phyloP scores from a whole-genome alignment of 2,113 vertebrate species.

The Rissa tridactyla region DNA sequence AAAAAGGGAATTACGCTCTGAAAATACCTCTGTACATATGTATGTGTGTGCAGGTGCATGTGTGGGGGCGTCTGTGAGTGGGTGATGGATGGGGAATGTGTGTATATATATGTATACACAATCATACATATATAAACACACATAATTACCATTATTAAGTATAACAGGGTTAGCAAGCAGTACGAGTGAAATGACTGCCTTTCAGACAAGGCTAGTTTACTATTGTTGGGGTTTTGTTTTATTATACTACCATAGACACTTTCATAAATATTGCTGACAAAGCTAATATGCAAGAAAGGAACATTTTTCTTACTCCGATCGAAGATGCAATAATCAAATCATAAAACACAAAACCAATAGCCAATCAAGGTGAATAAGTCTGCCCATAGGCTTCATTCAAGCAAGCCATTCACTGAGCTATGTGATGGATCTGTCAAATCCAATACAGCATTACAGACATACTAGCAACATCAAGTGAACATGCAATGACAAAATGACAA shows the following conservation, averaged over 20 bases:
- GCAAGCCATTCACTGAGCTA: conserved; percentile 82
- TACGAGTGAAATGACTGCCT: conserved; percentile 7
- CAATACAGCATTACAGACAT: conserved; percentile 68
- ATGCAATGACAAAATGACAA: conserved; percentile 80
- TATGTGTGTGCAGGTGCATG: not conserved
- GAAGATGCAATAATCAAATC: conserved; percentile 70
- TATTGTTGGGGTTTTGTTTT: not conserved
- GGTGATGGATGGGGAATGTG: not conserved
- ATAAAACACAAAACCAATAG: conserved; percentile 73
- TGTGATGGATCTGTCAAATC: conserved; percentile 74
- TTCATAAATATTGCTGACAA: not conserved
- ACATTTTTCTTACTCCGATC: not conserved
- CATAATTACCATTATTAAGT: not conserved
- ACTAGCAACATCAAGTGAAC: conserved; percentile 74
- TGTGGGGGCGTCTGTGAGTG: not conserved
- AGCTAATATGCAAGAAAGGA: not conserved
- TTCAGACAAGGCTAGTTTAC: not conserved
- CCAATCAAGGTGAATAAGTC: conserved; percentile 63
- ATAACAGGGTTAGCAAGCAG: conserved; percentile 49
- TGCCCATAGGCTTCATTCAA: conserved; percentile 75
- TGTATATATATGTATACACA: not conserved
- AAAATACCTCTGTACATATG: not conserved
- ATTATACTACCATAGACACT: not conserved
- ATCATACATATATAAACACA: conserved; percentile 23
- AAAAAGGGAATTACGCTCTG: not conserved